These are phyloP conservation scores for Mactromeris polynyma DNA, from an alignment of 2,888 invertebrate species.

Conservation along the genomic window DNA sequence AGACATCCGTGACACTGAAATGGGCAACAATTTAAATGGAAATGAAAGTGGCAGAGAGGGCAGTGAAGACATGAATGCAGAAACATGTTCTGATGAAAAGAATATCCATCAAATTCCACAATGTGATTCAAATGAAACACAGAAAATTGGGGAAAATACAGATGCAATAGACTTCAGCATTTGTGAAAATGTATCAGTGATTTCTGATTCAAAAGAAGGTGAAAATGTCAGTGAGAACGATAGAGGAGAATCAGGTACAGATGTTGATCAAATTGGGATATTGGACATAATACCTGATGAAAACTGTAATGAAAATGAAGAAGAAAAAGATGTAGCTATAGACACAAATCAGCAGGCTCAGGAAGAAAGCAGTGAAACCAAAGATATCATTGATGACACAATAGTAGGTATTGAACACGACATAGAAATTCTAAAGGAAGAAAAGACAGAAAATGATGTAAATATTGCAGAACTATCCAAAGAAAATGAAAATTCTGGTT, in stretches of 20 bases:
- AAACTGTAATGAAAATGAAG: not conserved
- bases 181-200: not conserved
- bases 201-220: not conserved
- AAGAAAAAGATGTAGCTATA: not conserved
- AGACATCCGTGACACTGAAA: not conserved
- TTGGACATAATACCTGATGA: not conserved
- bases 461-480: not conserved
- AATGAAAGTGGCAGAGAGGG: not conserved
- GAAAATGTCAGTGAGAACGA: not conserved
- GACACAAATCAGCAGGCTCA: not conserved
- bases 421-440: not conserved
- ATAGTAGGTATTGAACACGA: not conserved
- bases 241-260: not conserved
- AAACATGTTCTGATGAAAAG: not conserved
- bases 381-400: not conserved
- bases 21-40: not conserved
- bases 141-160: not conserved
- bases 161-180: slow-evolving; percentile 1
- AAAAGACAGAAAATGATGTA: slow-evolving; percentile 9
- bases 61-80: not conserved
- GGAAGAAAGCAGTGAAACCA: not conserved
- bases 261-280: not conserved
- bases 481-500: not conserved
- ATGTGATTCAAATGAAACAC: not conserved
- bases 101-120: not conserved